A percentile compares a stretch with the other conserved stretches of the same genome.
phyloP scores from a whole-genome alignment of 2,113 vertebrate species.

The Pyxicephalus adspersus region DNA sequence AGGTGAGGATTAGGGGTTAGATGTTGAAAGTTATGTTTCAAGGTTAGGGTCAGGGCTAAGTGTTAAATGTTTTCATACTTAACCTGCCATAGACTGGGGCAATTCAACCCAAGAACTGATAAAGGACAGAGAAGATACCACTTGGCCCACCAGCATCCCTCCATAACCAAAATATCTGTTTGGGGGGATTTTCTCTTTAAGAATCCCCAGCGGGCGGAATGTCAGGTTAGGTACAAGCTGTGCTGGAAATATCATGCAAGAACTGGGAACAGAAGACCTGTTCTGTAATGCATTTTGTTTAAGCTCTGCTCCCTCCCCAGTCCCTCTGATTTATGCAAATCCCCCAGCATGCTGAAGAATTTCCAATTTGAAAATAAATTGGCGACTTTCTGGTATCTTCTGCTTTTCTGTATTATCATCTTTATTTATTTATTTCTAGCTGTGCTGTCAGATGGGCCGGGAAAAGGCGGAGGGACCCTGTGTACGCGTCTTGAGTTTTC shows the following conservation, averaged over 20 bases:
- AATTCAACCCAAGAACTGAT: too few species aligned
- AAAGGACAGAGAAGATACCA: too few species aligned
- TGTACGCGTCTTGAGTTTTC: not conserved
- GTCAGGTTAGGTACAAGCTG: not conserved
- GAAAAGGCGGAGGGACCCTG: not conserved
- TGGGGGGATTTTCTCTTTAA: too few species aligned
- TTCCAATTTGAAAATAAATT: constrained; percentile 74
- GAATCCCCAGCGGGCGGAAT: too few species aligned
- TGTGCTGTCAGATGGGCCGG: not conserved
- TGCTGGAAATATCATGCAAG: not conserved
- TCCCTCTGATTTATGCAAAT: constrained; percentile 72
- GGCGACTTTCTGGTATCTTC: constrained; percentile 14
- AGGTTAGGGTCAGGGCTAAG: too few species aligned
- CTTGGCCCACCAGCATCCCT: too few species aligned
- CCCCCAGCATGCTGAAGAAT: constrained; percentile 64
- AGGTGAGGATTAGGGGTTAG: too few species aligned
- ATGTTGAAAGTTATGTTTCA: too few species aligned
- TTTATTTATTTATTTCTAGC: not conserved
- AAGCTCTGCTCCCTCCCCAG: constrained; percentile 62
- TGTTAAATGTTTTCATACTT: too few species aligned
- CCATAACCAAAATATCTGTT: too few species aligned
- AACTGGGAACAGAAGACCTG: constrained; percentile 55
- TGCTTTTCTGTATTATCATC: not conserved
- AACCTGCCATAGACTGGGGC: too few species aligned
- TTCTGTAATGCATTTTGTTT: constrained; percentile 65